Percentiles rank a stretch among this genome's conserved stretches.
Conservation (phyloP, 2,888 invertebrate species). For the Polydrusus pterygomalis region DNA sequence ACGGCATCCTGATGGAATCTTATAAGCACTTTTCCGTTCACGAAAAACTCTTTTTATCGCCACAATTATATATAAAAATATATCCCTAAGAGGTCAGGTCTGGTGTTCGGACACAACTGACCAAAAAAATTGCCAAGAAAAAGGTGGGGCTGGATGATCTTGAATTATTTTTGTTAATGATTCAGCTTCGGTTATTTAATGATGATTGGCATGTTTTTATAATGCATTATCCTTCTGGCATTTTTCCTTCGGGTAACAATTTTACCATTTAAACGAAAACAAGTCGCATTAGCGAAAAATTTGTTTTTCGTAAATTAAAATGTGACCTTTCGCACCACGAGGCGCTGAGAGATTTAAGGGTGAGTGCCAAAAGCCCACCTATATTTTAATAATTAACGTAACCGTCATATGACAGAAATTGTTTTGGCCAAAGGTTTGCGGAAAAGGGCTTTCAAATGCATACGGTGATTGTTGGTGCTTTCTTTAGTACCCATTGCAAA, state of each 20-base stretch:
- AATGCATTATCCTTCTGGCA: slow-evolving; percentile 22
- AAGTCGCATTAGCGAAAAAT: background rate
- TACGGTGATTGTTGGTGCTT: no score
- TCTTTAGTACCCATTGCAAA: no score
- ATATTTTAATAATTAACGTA: background rate
- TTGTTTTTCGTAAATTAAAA: background rate
- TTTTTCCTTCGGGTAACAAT: slow-evolving; percentile 17
- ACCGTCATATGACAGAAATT: background rate
- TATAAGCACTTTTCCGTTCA: background rate
- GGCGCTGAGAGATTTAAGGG: background rate
- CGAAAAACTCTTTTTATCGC: slow-evolving; percentile 6
- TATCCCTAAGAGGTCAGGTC: slow-evolving; percentile 61
- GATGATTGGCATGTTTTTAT: slow-evolving; percentile 20
- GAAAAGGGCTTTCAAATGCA: no score
- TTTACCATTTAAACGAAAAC: slow-evolving; percentile 14
- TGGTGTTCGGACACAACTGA: slow-evolving; percentile 63
- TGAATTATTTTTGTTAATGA: slow-evolving; percentile 45
- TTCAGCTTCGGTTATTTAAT: slow-evolving; percentile 38
- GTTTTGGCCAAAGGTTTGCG: no score
- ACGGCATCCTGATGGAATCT: slow-evolving; percentile 65
- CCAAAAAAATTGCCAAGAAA: slow-evolving; percentile 56
- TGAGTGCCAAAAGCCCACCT: background rate
- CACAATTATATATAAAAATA: slow-evolving; percentile 53
- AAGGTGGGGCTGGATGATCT: slow-evolving; percentile 56
- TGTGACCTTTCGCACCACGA: background rate